Conservation (phyloP, 2,797 vertebrate genomes). For the Oreochromis mossambicus region DNA sequence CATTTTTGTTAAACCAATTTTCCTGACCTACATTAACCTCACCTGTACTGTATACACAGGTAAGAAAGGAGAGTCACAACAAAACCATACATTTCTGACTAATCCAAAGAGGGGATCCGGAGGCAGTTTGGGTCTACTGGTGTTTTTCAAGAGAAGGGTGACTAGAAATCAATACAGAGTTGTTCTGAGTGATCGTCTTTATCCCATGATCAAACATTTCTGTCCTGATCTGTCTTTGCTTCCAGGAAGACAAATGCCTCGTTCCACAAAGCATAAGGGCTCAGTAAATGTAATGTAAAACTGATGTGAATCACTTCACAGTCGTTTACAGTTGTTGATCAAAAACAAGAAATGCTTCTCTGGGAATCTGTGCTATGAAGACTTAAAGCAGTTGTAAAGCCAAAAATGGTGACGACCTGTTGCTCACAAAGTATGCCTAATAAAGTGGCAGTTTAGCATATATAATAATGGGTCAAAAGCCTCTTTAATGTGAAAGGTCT, state of each 20-base stretch:
- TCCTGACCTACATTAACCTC: not conserved
- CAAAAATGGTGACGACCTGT: fast-evolving
- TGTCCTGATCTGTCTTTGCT: not conserved
- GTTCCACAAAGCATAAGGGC: not conserved
- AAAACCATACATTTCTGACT: not conserved
- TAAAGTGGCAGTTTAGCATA: not conserved
- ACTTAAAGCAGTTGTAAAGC: not conserved
- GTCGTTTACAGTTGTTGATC: not conserved
- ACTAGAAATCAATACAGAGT: not conserved
- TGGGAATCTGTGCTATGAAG: not conserved
- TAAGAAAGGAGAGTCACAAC: not conserved
- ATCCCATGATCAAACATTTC: not conserved
- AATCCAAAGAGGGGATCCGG: not conserved
- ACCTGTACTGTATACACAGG: not conserved
- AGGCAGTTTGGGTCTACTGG: not conserved
- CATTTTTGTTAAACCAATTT: not conserved
- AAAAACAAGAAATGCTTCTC: not conserved
- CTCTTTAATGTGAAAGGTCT: not conserved
- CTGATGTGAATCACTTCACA: not conserved
- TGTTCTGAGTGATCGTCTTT: not conserved
- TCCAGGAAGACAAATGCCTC: not conserved
- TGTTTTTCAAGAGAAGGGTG: not conserved
- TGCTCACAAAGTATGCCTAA: not conserved
- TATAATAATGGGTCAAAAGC: not conserved
- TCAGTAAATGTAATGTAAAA: not conserved